A percentile compares a stretch with the other conserved stretches of the same genome.
Conservation (phyloP, 2,888 invertebrate species). For the Parelbella ahira region DNA sequence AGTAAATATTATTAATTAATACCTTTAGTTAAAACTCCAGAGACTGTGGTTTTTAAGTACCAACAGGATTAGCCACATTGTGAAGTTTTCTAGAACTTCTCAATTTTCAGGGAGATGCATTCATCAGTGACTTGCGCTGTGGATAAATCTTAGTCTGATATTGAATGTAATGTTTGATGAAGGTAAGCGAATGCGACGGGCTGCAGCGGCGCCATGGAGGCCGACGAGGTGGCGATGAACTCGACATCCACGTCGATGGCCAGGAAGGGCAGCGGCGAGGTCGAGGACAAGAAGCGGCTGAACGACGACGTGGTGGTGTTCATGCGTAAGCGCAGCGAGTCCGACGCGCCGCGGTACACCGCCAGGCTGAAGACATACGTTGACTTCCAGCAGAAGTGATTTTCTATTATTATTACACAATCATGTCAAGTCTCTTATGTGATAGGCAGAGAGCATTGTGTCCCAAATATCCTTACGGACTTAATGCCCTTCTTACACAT, state of each 20-base stretch:
- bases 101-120: too few relatives aligned
- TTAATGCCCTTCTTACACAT: too few relatives aligned
- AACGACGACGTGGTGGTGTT: constrained; percentile 54
- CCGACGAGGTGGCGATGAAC: constrained; percentile 35
- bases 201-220: constrained; percentile 31
- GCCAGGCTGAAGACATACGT: constrained; percentile 46
- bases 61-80: too few relatives aligned
- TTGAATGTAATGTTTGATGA: background rate
- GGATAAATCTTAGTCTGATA: too few relatives aligned
- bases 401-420: background rate
- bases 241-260: background rate
- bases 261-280: constrained; percentile 4
- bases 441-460: too few relatives aligned
- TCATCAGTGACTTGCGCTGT: too few relatives aligned
- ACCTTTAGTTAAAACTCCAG: too few relatives aligned
- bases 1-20: too few relatives aligned
- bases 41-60: too few relatives aligned
- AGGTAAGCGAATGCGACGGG: constrained; percentile 2
- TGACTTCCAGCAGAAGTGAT: constrained; percentile 50
- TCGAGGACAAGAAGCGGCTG: constrained; percentile 41
- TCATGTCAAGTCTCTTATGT: too few relatives aligned
- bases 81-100: too few relatives aligned
- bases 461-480: too few relatives aligned
- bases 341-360: constrained; percentile 48
- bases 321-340: constrained; percentile 51